Conservation (phyloP, 2,888 invertebrate species). For the Sinohyriopsis cumingii region DNA sequence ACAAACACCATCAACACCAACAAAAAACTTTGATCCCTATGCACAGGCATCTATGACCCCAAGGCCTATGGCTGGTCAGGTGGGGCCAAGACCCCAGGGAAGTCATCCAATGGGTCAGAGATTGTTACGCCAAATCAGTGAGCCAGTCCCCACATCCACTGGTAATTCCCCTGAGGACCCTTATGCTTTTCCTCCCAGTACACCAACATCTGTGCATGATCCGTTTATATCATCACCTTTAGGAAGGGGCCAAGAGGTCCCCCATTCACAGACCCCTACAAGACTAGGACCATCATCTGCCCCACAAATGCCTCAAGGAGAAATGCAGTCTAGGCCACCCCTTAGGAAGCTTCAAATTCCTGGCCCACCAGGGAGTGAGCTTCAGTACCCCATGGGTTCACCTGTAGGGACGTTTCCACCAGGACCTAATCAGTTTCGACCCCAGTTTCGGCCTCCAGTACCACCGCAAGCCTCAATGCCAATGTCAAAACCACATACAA, state of each 20-base stretch:
- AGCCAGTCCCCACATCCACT: no score
- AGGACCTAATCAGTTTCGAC: constrained; percentile 22
- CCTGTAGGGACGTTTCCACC: neutral
- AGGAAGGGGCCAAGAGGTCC: neutral
- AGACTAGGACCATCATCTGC: constrained; percentile 3
- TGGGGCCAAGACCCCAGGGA: constrained; percentile 14
- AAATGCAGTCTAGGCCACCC: constrained; percentile 6
- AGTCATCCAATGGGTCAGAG: no score
- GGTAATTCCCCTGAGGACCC: constrained; percentile 66
- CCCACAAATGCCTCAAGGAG: constrained; percentile 1
- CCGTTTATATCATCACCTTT: no score
- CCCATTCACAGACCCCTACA: constrained; percentile 18
- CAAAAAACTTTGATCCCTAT: constrained; percentile 8
- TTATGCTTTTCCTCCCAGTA: constrained; percentile 67
- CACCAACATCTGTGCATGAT: constrained; percentile 9
- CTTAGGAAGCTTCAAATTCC: neutral
- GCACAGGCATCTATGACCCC: constrained; percentile 9
- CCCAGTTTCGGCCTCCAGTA: constrained; percentile 31
- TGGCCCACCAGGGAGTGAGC: neutral
- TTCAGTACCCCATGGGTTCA: neutral
- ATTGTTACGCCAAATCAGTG: no score
- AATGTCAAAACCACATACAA: constrained; percentile 19
- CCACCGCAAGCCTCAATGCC: constrained; percentile 10
- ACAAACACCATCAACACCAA: neutral
- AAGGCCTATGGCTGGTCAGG: constrained; percentile 18